Base-by-base conservation (phyloP, 2,797 vertebrate genomes). In the Schizopygopsis malacanthus region DNA sequence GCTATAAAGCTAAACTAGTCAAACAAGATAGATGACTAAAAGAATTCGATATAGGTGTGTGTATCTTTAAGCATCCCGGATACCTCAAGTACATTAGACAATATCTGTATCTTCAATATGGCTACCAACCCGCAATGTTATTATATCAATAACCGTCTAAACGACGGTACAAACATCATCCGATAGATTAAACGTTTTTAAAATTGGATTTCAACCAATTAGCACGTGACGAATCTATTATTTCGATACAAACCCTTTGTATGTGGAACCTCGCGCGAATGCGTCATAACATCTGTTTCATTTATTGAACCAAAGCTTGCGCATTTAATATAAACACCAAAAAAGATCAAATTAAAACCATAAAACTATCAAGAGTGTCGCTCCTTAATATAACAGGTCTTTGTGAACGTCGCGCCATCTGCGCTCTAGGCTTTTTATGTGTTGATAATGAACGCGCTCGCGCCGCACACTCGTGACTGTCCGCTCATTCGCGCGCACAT, bases 401-500 rank as follows among this genome's bases (percentile, higher is more conserved):
- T 71, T 83, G 78, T 82, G 54, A 43, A 12, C 45, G 61, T 78
- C 81, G 81, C 84, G 73, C 83, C 87, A 87, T 84, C 77, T 75
- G 81, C 69, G 25, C 67, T 82, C 63, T 37, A 65, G 63, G 43
- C 79, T 83, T 71, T 33, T 75, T 41, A 69, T 81, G 59, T 47
- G 77, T 77, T 65, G 70, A 76, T 86, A 63, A 88, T 82, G 83
- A 85, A 79, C 79, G 82, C 78, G 87, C 75, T 77, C 87, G 56
- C 71, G 45, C 78, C 75, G 54, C 75, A 73, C 73, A 81, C 88
- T 89, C 88, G 88, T 86, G 88, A 87, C 83, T 78, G 78, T 82
- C 16, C 33, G 33, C 65, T 67, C 65, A 67, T 67, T 85, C 47
- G 72, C 63, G 73, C 77, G 71, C 86, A 84, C 63, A 81, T 50